Conservation (phyloP, 2,888 invertebrate species). For the Cosmia pyralina region DNA sequence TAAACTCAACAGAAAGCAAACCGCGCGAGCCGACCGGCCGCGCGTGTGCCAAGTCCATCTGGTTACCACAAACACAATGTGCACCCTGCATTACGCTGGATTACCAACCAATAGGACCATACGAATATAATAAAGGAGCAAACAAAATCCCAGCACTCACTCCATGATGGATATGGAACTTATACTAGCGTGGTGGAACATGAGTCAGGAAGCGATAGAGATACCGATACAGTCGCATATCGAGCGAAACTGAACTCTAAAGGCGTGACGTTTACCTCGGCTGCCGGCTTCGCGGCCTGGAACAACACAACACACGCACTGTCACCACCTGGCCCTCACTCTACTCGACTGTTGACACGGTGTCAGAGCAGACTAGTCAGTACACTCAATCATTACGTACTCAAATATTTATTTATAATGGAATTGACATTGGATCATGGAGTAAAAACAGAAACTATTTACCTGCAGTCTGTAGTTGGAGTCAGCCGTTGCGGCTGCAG, state of each 20-base stretch:
- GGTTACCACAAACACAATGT: constrained; percentile 87
- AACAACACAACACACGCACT: constrained; percentile 88
- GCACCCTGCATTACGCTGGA: constrained; percentile 86
- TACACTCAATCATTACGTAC: constrained; percentile 31
- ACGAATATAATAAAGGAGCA: constrained; percentile 85
- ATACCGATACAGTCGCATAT: constrained; percentile 81
- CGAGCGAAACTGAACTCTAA: constrained; percentile 77
- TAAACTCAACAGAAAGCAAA: constrained; percentile 83
- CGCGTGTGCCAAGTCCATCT: constrained; percentile 74
- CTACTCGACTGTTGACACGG: constrained; percentile 33
- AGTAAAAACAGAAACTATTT: constrained; percentile 71
- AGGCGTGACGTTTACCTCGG: constrained; percentile 90
- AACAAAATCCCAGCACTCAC: constrained; percentile 89
- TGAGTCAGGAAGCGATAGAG: constrained; percentile 89
- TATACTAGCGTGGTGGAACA: constrained; percentile 86
- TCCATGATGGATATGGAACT: constrained; percentile 84
- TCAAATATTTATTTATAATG: constrained; percentile 35
- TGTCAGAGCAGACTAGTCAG: constrained; percentile 38
- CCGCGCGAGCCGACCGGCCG: constrained; percentile 74
- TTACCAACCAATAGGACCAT: constrained; percentile 83
- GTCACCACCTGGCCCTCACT: constrained; percentile 81
- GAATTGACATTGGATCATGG: constrained; percentile 12
- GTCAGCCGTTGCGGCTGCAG: constrained; percentile 96
- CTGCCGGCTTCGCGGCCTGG: constrained; percentile 93
- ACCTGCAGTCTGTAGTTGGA: constrained; percentile 98